Conservation (phyloP, 2,888 invertebrate genomes). For the Malacosoma neustria region DNA sequence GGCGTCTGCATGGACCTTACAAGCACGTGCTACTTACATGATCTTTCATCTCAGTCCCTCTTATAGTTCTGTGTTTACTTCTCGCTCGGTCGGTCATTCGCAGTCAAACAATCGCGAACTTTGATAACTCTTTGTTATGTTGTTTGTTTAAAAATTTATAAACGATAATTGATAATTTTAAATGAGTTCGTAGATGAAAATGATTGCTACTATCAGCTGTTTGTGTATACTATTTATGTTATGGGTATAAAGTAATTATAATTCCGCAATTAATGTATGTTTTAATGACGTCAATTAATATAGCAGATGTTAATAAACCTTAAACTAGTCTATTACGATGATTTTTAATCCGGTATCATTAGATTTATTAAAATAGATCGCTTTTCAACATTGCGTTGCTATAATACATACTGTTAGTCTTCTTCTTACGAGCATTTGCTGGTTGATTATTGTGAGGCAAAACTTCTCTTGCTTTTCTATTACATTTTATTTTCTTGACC, state of each 20-base stretch:
- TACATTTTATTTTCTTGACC: too few species aligned
- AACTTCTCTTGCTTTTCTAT: too few species aligned
- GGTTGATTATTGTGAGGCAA: too few species aligned
- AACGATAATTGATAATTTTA: constrained; percentile 6
- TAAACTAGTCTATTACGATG: too few species aligned
- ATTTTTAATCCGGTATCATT: too few species aligned
- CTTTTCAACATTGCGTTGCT: too few species aligned
- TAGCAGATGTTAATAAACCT: too few species aligned
- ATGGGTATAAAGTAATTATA: neutral
- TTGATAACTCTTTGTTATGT: constrained; percentile 18
- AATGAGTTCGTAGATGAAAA: constrained; percentile 2
- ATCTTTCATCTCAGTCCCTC: constrained; percentile 24
- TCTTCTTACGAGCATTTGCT: too few species aligned
- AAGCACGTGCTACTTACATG: constrained; percentile 41
- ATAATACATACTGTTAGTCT: too few species aligned
- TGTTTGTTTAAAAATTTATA: constrained; percentile 8
- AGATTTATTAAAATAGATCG: too few species aligned
- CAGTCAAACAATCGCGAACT: constrained; percentile 16
- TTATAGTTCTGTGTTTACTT: constrained; percentile 17
- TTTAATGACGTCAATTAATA: too few species aligned
- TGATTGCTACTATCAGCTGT: constrained; percentile 4
- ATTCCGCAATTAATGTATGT: too few species aligned
- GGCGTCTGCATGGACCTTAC: constrained; percentile 28
- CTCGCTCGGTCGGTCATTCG: constrained; percentile 18
- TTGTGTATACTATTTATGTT: neutral